Evolutionary conservation across 2,888 invertebrate genomes (phyloP).

Genomic region (Eumacrocentrus americanus): DNA sequence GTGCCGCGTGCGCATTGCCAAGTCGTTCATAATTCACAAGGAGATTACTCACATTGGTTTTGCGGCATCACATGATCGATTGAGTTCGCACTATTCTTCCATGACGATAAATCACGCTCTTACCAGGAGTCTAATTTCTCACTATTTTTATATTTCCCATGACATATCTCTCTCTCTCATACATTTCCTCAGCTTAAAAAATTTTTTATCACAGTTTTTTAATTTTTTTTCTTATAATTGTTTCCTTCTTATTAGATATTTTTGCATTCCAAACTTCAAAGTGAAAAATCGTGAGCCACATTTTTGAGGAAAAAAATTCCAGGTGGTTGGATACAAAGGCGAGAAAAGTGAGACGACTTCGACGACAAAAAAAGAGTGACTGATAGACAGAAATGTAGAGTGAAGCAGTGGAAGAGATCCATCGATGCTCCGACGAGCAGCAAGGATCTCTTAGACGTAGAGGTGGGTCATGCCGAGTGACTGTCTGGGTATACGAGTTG

Average conservation of each 20-base stretch:
- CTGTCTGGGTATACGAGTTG: not conserved
- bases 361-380: too few species aligned
- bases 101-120: not conserved
- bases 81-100: not conserved
- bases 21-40: conserved; percentile 9
- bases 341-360: too few species aligned
- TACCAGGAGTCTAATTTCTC: not conserved
- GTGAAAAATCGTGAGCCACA: too few species aligned
- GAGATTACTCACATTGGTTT: conserved; percentile 16
- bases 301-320: too few species aligned
- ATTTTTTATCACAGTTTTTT: too few species aligned
- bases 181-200: too few species aligned
- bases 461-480: not conserved
- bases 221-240: too few species aligned
- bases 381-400: too few species aligned
- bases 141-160: not conserved
- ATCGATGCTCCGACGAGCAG: not conserved
- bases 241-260: too few species aligned
- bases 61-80: not conserved
- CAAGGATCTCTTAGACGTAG: not conserved
- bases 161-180: not conserved
- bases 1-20: not conserved
- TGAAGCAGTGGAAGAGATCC: too few species aligned
- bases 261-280: too few species aligned
- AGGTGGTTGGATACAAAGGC: too few species aligned